Evolutionary conservation across 2,888 invertebrate genomes (phyloP), one percentile per base, ranked within the genome.

Genomic region (Tenthredo distinguenda): DNA sequence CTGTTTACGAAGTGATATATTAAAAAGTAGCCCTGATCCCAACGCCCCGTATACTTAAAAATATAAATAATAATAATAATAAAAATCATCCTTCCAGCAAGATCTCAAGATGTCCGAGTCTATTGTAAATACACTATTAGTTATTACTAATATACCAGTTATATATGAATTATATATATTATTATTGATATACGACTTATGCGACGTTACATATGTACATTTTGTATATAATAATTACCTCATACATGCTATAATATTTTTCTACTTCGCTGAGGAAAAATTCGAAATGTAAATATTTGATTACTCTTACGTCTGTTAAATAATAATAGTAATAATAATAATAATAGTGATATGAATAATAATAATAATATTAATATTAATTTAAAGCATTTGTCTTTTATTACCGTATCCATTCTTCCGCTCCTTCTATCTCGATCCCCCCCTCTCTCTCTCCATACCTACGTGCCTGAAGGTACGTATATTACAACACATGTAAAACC

Each of bases 1-100:
- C 99, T 82, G 97, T 99, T 88, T 99, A 99, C 94, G 99, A 99
- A 96, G 99, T 99, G 91, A 96, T 98, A 94, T 98, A 98, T 94
- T 98, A 94, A 93, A 65, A 40, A 72, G 68, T n/a, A 85, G 34
- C 62, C 81, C 50, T 47, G 58, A 85, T 62, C 55, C 79, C 77
- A n/a, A 34, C 79, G 81, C 82, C 85, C 50, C 43, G 10, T 55
- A 85, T 65, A 79, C 79, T 76, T 83, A 50, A 31, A 62, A 65
- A n/a, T 58, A 62, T 65, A 40, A 65, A 72, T 37, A 74, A 84
- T 50, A 74, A 58, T 43, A 50, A 83, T 26, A 40, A 76, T 77
- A 47, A 65, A 77, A 81, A 34, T 40, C 37, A 81, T 85, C 76
- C 85, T 85, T 79, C 85, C 76, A 79, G 65, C 72, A 65, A 79